Conservation (phyloP, 2,797 vertebrate species). For the Pangasius sanitwongsei region DNA sequence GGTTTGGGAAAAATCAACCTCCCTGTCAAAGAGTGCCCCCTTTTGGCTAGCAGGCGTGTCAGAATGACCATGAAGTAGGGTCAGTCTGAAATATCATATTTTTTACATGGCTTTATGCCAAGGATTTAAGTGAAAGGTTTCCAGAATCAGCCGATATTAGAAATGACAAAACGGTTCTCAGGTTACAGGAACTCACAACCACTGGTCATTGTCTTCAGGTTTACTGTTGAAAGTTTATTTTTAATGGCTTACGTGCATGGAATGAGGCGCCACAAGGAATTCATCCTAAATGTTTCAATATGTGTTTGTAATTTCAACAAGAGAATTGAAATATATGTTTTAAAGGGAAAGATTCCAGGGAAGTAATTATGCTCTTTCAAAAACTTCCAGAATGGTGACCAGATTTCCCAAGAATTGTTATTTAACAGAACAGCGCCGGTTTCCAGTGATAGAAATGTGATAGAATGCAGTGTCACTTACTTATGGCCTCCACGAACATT, state of each 20-base stretch:
- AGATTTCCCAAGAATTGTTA: slow-evolving; percentile 7
- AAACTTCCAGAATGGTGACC: slow-evolving; percentile 38
- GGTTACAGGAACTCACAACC: slow-evolving; percentile 1
- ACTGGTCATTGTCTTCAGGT: slow-evolving; percentile 29
- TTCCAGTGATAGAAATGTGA: slow-evolving; percentile 3
- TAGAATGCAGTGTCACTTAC: slow-evolving; percentile 78
- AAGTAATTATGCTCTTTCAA: slow-evolving; percentile 16
- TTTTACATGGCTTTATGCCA: slow-evolving; percentile 20
- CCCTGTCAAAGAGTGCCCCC: slow-evolving; percentile 61
- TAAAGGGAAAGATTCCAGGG: slow-evolving; percentile 13
- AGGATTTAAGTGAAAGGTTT: slow-evolving; percentile 30
- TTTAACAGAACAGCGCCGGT: neutral
- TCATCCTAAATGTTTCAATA: slow-evolving; percentile 28
- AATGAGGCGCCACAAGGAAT: slow-evolving; percentile 29
- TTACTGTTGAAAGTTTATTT: slow-evolving; percentile 34
- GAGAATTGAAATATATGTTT: slow-evolving; percentile 21
- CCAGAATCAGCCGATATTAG: slow-evolving; percentile 22
- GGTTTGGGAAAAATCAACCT: slow-evolving; percentile 43
- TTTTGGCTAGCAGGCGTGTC: slow-evolving; percentile 54
- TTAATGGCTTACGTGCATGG: slow-evolving; percentile 21
- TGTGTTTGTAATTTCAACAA: slow-evolving; percentile 30
- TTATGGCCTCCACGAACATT: slow-evolving; percentile 88
- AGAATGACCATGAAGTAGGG: neutral
- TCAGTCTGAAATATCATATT: slow-evolving; percentile 10
- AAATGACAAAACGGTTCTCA: slow-evolving; percentile 22